Evolutionary conservation across 37 sponge, comb jelly and placozoan genomes (phyloP).

Genomic region (Chondrosia reniformis): DNA sequence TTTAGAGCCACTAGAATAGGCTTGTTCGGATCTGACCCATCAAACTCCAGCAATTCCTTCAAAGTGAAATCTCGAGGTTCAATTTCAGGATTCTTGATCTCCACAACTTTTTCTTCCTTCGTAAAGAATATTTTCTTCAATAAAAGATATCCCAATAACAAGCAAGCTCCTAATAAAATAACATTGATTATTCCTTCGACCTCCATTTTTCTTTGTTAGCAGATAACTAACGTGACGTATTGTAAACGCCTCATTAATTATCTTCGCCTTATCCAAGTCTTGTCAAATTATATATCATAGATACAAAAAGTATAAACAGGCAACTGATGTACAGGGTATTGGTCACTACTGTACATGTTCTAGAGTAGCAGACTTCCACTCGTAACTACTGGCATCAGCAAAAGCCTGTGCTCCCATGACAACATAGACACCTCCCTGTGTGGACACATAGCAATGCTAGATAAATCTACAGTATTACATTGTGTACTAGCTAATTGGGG

Average conservation of each 20-base stretch:
- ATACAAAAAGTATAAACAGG: not conserved
- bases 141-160: not conserved
- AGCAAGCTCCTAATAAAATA: not conserved
- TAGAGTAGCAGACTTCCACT: too few species aligned
- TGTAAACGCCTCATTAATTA: not conserved
- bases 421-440: not conserved
- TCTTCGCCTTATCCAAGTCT: not conserved
- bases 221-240: not conserved
- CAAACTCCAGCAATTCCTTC: conserved; percentile 22
- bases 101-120: not conserved
- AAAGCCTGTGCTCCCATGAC: conserved; percentile 11
- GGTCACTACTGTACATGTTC: too few species aligned
- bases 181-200: not conserved
- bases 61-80: conserved; percentile 22
- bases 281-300: not conserved
- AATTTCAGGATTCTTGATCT: conserved; percentile 3
- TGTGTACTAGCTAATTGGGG: too few species aligned
- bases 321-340: too few species aligned
- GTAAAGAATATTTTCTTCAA: conserved; percentile 13
- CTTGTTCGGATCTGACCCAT: conserved; percentile 32
- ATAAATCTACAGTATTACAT: too few species aligned
- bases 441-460: too few species aligned
- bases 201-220: conserved; percentile 1
- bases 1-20: conserved; percentile 34
- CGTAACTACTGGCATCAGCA: not conserved